Percentiles rank a stretch among this genome's conserved stretches.
Evolutionary conservation across 2,113 vertebrate genomes (phyloP).

Genomic region (Platysternon megacephalum): DNA sequence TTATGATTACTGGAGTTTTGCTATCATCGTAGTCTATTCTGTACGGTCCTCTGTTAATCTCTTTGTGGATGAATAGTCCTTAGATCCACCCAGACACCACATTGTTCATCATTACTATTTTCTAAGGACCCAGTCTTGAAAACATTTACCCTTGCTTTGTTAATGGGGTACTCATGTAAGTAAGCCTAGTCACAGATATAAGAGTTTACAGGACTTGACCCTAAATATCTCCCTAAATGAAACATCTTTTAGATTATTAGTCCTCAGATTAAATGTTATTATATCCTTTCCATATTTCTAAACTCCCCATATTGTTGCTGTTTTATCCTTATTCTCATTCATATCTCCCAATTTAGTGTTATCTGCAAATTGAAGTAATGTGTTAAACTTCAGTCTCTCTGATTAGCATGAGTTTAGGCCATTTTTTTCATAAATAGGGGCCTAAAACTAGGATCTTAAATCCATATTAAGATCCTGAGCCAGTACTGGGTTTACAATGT

Average conservation of each 20-base stretch:
- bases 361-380: neutral
- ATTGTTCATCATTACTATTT: neutral
- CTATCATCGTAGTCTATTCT: neutral
- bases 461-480: neutral
- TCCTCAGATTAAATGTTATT: neutral
- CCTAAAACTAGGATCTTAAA: neutral
- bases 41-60: neutral
- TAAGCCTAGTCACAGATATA: neutral
- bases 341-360: neutral
- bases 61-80: neutral
- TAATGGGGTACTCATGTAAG: neutral
- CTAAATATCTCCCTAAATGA: neutral
- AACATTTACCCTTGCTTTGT: neutral
- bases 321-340: neutral
- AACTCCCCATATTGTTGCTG: neutral
- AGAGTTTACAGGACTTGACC: neutral
- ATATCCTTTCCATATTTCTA: neutral
- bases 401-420: neutral
- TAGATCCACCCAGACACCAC: neutral
- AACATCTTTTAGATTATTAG: neutral
- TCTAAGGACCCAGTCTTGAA: neutral
- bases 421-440: neutral
- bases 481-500: too few species aligned
- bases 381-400: neutral
- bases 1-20: neutral